Base-by-base conservation (phyloP, 2,113 vertebrate genomes). In the Brachionichthys hirsutus region DNA sequence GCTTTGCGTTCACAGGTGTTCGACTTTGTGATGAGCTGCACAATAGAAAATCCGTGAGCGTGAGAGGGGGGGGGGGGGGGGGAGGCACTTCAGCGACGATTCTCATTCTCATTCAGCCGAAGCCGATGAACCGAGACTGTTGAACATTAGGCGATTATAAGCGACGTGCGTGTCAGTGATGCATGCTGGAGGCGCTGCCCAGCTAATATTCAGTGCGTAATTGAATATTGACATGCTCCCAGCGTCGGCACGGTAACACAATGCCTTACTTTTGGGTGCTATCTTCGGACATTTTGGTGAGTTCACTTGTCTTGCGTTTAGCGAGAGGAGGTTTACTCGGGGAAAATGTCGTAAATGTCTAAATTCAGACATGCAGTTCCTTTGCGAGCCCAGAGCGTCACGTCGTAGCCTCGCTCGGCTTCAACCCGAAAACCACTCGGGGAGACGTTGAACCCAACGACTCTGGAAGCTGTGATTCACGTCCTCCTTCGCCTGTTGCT, bases 381-480 rank as follows among this genome's bases (percentile, higher is more conserved):
- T 30, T 30, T 30, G 24, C 24, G 24, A 30, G 24, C 8, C 24
- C 24, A 30, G 24, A 52, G 41, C 38, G 47, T 79, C 58, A 75
- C 73, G 78, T 83, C 79, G 78, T 59, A 51, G 41, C 30, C 56
- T 40, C 62, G 73, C 60, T 67, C 63, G 22, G 44, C 73, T 81
- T 62, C 60, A 52, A 38, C 66, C 69, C 16, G 73, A 79, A 38
- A 86, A 84, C 73, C 72, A 70, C 72, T 79, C 47, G 62, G 52
- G 66, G 73, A 82, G 73, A 63, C 55, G 52, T 70, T 66, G 50
- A 79, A 75, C 54, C 67, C 40, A 50, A 80, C 76, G 68, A 54
- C 66, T 70, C 41, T 52, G 53, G 16, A 74, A 67, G 72, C 73
- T 64, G 54, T 87, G 84, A 87, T 83, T 90, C 80, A 87, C 59